Base-by-base conservation (phyloP, 2,888 invertebrate genomes). In the Tetramorium bicarinatum region DNA sequence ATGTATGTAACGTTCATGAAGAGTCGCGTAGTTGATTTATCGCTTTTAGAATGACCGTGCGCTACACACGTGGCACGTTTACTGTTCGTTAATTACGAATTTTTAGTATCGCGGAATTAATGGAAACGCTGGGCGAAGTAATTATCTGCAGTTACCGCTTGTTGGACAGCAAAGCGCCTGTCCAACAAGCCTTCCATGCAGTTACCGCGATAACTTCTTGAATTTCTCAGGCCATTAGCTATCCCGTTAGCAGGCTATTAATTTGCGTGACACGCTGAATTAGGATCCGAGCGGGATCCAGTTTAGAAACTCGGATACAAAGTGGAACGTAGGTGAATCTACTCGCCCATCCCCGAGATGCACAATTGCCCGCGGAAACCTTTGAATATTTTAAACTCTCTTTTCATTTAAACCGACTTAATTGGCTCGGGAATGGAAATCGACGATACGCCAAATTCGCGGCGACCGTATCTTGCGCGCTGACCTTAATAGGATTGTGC, bases 151-250 rank as follows among this genome's bases (percentile, higher is more conserved):
- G 77, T 77, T 69, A 56, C 69, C 13, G 79, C 71, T 71, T 71
- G 71, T 79, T 71, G 47, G 79, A 71, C 71, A 71, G 59, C 79
- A 59, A 59, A 71, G 56, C 66, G 38, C 29, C n/a, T n/a, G 29
- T 34, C 29, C 29, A 34, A 34, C 29, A 34, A 34, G 29, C 66
- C 56, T 59, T 54, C 59, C 56, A 13, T 18, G 81, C 54, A 64
- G 76, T 66, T 82, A 44, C 56, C 76, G 62, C 66, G 82, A 21
- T 82, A 82, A 82, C 77, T 77, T 77, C 77, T 82, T 77, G 82
- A 82, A 82, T 66, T 77, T 82, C 82, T 56, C 82, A 64, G 52
- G n/a, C 82, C 77, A 77, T 76, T 76, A 82, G 64, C 82, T 25
- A 56, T 75, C 62, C 62, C 71, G 79, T 71, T 80, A 80, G 79